Evolutionary conservation across 2,797 vertebrate genomes (phyloP).

Genomic region (Brachyalestes nurse): DNA sequence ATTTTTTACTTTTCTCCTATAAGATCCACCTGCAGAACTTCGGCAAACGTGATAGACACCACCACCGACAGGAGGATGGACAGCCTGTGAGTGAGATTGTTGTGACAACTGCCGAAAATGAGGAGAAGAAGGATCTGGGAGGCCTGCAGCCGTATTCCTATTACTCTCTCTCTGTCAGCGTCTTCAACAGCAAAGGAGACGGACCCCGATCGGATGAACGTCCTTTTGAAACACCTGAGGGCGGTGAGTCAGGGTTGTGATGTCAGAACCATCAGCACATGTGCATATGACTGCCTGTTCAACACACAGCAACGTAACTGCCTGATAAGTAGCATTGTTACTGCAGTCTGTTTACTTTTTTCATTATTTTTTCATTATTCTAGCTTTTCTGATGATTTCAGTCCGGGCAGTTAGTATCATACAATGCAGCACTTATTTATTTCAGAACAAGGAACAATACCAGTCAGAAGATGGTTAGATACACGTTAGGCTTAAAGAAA

Average conservation of each 20-base stretch:
- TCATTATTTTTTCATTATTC: too few relatives aligned
- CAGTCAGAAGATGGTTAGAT: not conserved
- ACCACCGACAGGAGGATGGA: constrained; percentile 49
- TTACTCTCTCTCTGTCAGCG: constrained; percentile 77
- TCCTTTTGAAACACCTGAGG: constrained; percentile 80
- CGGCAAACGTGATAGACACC: constrained; percentile 63
- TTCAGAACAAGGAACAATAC: not conserved
- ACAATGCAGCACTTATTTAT: not conserved
- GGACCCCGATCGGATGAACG: constrained; percentile 77
- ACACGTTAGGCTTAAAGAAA: too few relatives aligned
- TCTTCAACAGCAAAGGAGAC: constrained; percentile 85
- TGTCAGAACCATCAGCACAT: too few relatives aligned
- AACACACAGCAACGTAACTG: too few relatives aligned
- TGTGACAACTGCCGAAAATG: constrained; percentile 66
- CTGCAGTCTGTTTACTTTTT: too few relatives aligned
- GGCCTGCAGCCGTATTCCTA: constrained; percentile 83
- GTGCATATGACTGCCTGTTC: too few relatives aligned
- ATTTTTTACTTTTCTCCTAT: constrained; percentile 1
- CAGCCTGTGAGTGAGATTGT: constrained; percentile 60
- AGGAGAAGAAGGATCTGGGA: constrained; percentile 70
- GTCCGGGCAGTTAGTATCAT: too few relatives aligned
- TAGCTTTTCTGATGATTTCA: too few relatives aligned
- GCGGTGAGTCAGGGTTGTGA: constrained; percentile 78
- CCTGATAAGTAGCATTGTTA: too few relatives aligned
- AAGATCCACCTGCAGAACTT: constrained; percentile 74